phyloP scores from a whole-genome alignment of 2,888 invertebrate species.

The Polydrusus cervinus region DNA sequence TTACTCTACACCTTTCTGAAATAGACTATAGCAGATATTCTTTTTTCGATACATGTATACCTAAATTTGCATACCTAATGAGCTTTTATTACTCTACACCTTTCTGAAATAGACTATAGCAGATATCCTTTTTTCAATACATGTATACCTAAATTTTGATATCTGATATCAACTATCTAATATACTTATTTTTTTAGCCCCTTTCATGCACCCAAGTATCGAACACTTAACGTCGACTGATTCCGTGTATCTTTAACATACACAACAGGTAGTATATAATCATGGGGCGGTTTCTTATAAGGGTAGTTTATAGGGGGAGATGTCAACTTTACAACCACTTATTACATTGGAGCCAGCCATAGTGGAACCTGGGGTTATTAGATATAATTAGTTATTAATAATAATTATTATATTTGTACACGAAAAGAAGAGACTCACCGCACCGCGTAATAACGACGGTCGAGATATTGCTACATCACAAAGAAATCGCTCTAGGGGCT shows the following conservation, averaged over 20 bases:
- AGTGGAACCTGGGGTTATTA: conserved; percentile 28
- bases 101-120: no score
- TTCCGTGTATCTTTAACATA: conserved; percentile 14
- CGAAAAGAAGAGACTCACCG: neutral
- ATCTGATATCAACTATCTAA: no score
- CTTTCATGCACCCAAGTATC: neutral
- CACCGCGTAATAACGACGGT: no score
- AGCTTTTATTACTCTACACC: no score
- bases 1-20: no score
- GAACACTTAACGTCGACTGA: conserved; percentile 2
- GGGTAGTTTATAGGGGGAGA: conserved; percentile 36
- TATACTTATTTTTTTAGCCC: neutral
- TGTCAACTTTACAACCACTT: conserved; percentile 24
- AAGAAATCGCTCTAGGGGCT: no score
- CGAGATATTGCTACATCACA: no score
- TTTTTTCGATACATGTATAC: no score
- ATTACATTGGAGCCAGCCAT: conserved; percentile 39
- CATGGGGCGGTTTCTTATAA: conserved; percentile 15
- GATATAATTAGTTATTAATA: neutral
- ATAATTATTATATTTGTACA: neutral
- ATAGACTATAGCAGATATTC: no score
- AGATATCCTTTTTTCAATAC: no score
- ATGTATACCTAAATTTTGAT: no score
- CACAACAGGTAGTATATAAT: conserved; percentile 17
- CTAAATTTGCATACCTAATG: no score